phyloP scores from a whole-genome alignment of 1,140 invertebrate species.

The Caerostris extrusa region DNA sequence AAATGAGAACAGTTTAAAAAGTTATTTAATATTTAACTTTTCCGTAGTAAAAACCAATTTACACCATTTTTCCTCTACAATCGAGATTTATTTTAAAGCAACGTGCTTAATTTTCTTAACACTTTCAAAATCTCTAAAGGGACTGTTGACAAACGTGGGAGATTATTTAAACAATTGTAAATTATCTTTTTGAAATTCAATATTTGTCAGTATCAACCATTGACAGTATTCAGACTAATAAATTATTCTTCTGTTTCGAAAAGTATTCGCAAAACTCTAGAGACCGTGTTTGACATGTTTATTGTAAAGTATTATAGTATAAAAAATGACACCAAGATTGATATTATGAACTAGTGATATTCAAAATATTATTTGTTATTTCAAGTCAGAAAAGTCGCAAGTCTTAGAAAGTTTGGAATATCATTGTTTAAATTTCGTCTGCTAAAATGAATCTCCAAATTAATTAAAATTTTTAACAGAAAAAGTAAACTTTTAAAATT shows the following conservation, averaged over 20 bases:
- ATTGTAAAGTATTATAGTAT: no score
- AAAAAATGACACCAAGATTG: no score
- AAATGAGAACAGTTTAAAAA: no score
- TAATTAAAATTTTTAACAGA: no score
- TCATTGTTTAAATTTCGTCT: no score
- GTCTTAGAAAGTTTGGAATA: no score
- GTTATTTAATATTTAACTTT: no score
- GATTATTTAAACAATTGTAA: constrained; percentile 60
- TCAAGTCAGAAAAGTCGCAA: no score
- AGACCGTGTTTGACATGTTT: background rate
- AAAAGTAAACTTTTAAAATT: no score
- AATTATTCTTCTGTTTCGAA: background rate
- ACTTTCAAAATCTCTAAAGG: background rate
- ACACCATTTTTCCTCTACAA: background rate
- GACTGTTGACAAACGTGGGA: constrained; percentile 28
- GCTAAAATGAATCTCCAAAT: no score
- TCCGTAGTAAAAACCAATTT: background rate
- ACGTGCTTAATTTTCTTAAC: background rate
- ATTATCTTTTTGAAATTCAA: background rate
- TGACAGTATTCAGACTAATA: background rate
- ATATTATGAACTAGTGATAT: no score
- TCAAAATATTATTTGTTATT: no score
- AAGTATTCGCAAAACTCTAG: background rate
- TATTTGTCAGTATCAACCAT: background rate
- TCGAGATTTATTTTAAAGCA: background rate